Evolutionary conservation across 2,888 invertebrate species (phyloP), one percentile per base, ranked within the genome.

Genomic region (Phymatocera aterrima): DNA sequence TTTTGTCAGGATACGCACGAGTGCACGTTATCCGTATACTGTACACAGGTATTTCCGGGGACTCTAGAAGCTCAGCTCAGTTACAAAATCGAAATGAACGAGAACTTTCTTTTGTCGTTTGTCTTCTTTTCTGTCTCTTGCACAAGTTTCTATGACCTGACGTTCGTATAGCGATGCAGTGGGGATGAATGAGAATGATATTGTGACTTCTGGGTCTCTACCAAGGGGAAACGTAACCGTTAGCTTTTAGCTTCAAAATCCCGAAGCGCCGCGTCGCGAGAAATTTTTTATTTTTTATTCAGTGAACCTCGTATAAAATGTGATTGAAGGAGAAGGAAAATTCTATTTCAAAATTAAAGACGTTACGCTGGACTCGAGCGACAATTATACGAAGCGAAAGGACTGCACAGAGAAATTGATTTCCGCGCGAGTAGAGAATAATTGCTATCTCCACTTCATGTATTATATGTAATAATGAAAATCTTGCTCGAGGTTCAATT

Each of bases 141-240:
- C 8, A 75, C 84, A 83, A 85, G 85, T 85, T 85, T 85, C 85
- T 85, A 85, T 85, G 85, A 85, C 85, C 81, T 85, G 82, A 84
- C 85, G 84, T 83, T 82, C 78, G 80, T 51, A 68, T 84, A 84
- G 84, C 83, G 83, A 82, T 85, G 83, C 83, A 83, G 82, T 84
- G 83, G 82, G 83, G 81, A 85, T 85, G 84, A 85, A 85, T 85
- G 85, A 84, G 82, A 83, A 83, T 77, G 74, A 60, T 60, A 60
- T 75, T 37, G 60, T 40, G 75, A 51, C n/a, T 75, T 40, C 57
- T 57, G 24, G 75, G 28, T 54, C 24, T 54, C 37, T 21, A 31
- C 21, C 24, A 37, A 2, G 18, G n/a, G n/a, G 24, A 37, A 74
- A 54, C 18, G 31, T 74, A 24, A 48, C 46, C 37, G 65, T 65